Evolutionary conservation across 30 jellyfish, hydroid and myxozoan genomes (phyloP), one percentile per base, ranked within the genome.

Genomic region (Calvadosia cruxmelitensis): DNA sequence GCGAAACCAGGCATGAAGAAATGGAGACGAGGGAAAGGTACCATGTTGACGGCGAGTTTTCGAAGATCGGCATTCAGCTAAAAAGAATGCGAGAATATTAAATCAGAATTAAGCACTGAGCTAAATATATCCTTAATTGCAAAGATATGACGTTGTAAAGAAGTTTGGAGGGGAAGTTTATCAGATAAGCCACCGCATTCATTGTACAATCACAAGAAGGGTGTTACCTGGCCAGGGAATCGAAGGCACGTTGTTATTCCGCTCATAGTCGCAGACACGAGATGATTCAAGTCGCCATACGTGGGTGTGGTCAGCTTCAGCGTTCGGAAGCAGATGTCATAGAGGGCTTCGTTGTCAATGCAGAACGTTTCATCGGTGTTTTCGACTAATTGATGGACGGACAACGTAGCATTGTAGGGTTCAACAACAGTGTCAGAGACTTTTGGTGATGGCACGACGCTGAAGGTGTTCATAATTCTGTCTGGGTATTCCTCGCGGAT

Each of bases 401-500:
- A 92, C 25, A 92, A 69, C 3, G 96, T 84, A 28, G 96, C 95
- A 71, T 92, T 92, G 90, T 92, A 92, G 25, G 99, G 99, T 76
- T 92, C 99, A 67, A 92, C 99, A 61, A 92, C 99, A 68, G 96
- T 84, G 86, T 92, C 99, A 25, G 99, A 92, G 30, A 92, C 99
- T 92, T 92, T 92, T 1, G 99, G 99, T 24, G 99, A 92, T 69
- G 99, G 99, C n/a, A 92, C 93, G 26, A 92, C 96, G 49, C 96
- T 83, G 88, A 92, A 92, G 20, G 96, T 83, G 88, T 72, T 84
- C 96, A 92, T 92, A 48, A 92, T 92, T 69, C 99, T 69, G 92
- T 92, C 99, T 13, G 99, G 99, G 92, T 92, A 92, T 75, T 92
- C 99, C 63, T 92, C 99, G 3, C 95, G 93, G 84, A 92, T 84